A percentile compares a stretch with the other conserved stretches of the same genome.
These are phyloP conservation scores for Malaclemys terrapin DNA, from an alignment of 2,113 vertebrate species.

Conservation along the genomic window DNA sequence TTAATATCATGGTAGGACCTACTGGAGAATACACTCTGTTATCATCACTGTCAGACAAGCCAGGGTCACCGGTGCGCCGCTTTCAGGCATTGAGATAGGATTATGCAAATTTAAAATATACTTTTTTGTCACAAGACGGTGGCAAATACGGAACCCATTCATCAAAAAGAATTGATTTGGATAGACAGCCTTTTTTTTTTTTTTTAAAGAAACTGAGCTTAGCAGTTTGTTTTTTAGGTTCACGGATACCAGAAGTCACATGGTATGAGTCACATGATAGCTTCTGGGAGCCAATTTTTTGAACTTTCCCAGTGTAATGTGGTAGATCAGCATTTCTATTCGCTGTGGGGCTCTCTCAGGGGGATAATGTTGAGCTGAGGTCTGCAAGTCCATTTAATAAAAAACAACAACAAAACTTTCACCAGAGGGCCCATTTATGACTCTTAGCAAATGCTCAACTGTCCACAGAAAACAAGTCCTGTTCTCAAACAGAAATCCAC, in stretches of 20 bases:
- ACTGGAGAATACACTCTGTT: too few relatives aligned
- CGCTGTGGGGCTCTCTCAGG: not conserved
- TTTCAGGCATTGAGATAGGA: too few relatives aligned
- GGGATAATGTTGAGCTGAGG: not conserved
- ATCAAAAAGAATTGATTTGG: too few relatives aligned
- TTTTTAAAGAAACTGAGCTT: not conserved
- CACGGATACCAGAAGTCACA: not conserved
- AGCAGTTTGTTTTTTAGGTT: not conserved
- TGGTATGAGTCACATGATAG: not conserved
- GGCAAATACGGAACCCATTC: not conserved
- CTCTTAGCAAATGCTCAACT: not conserved
- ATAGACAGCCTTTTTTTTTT: not conserved
- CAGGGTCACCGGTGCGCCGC: too few relatives aligned
- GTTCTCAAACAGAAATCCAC: not conserved
- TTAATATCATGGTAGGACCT: too few relatives aligned
- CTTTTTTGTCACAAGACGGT: not conserved
- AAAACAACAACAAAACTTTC: not conserved
- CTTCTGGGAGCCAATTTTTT: not conserved
- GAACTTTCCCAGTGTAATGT: not conserved
- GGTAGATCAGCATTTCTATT: not conserved
- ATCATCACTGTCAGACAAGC: too few relatives aligned
- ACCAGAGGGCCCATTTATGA: not conserved
- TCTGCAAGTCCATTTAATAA: not conserved
- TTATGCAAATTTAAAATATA: not conserved
- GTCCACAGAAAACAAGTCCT: not conserved